Conservation (phyloP, 1,140 invertebrate species). For the Rhopalosiphum padi region DNA sequence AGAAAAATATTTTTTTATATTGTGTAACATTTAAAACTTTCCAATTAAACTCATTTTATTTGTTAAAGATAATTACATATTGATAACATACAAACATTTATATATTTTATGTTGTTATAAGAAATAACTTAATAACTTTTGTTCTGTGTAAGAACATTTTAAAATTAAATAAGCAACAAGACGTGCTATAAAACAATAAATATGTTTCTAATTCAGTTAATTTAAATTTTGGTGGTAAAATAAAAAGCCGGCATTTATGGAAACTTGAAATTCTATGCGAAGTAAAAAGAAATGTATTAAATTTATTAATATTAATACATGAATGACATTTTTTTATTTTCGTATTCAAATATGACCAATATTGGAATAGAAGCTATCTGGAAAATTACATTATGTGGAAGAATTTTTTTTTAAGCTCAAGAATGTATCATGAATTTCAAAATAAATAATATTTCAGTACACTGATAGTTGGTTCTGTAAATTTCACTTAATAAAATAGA, state of each 20-base stretch:
- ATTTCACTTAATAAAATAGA: not conserved
- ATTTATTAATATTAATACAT: not conserved
- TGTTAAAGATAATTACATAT: not conserved
- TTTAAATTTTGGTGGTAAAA: not conserved
- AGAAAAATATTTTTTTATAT: not conserved
- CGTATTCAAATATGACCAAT: not conserved
- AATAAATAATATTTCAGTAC: not conserved
- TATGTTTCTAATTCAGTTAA: not conserved
- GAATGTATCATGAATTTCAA: not conserved
- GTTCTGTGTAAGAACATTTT: not conserved
- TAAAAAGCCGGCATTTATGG: not conserved
- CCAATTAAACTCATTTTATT: not conserved
- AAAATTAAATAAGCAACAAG: not conserved
- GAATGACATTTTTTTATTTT: not conserved
- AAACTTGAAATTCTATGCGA: not conserved
- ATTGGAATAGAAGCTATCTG: not conserved
- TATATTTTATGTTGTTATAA: not conserved
- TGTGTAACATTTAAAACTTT: not conserved
- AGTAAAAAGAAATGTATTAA: no score
- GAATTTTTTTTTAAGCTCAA: not conserved
- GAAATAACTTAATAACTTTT: not conserved
- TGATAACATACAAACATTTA: not conserved
- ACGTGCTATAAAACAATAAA: not conserved
- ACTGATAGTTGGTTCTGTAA: not conserved
- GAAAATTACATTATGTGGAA: not conserved